Evolutionary conservation across 2,113 vertebrate species (phyloP), one percentile per base, ranked within the genome.

Genomic region (Ceyx melanurus): DNA sequence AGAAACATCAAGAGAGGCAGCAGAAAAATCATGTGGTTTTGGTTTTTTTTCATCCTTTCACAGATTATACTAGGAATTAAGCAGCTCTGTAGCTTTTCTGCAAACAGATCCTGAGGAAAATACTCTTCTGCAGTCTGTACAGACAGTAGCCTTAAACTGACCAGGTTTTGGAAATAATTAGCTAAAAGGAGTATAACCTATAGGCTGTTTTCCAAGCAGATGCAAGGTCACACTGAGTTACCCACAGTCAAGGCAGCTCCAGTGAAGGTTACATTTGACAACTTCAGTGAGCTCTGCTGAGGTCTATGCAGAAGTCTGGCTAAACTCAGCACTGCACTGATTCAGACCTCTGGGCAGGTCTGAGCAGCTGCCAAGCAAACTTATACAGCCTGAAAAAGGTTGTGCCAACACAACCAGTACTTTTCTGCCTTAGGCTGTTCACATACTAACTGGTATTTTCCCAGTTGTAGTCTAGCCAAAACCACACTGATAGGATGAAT

Each of bases 251-350:
- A 40, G 33, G 15, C 31, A 48, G 50, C 64, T 58, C 14, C 23
- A 58, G 13, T 10, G 17, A 65, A 43, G 2, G 14, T 25, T 8
- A 1, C 10, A 3, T 43, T 43, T 51, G 57, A 42, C 17, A 20
- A 4, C 26, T 19, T 50, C 3, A 25, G 35, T 9, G 42, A 58
- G 25, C 14, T 6, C 37, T 61, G 35, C 22, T 10, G 58, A 42
- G 57, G 28, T 21, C 37, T 37, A 28, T 0, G 0, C 29, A 14
- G 5, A 18, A 51, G 16, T 31, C 54, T 51, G 54, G 19, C 35
- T 79, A 37, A 64, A 42, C n/a, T 51, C 60, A 6, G 12, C 11
- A 12, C 54, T 48, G 23, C 46, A 14, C 28, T 1, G 1, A 5
- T 15, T 9, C 4, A n/a, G 68, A 22, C 13, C 26, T 66, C 40